Conservation (phyloP, 2,888 invertebrate species). For the Sarcophaga subvicina region DNA sequence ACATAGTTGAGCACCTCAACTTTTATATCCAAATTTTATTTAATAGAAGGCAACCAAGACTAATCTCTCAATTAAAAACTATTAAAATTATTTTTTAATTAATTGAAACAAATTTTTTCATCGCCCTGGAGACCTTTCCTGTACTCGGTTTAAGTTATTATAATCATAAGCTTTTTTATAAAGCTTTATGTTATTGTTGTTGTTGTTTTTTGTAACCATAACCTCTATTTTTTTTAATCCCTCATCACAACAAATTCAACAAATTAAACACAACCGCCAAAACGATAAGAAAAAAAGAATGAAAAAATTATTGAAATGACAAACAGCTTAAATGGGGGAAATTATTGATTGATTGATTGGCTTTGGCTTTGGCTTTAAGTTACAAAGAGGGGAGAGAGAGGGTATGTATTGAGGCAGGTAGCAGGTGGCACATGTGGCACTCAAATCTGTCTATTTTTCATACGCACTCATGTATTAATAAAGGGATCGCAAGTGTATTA, state of each 20-base stretch:
- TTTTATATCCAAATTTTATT: no score
- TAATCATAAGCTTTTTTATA: not conserved
- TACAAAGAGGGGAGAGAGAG: no score
- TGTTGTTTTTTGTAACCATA: not conserved
- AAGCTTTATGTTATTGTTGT: not conserved
- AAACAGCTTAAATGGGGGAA: not conserved
- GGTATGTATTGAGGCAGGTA: no score
- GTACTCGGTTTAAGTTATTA: not conserved
- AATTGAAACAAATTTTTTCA: not conserved
- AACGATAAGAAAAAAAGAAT: not conserved
- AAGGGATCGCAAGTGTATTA: no score
- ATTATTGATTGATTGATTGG: slow-evolving; percentile 3
- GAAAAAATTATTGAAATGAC: not conserved
- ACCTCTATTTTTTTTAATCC: not conserved
- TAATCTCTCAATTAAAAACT: no score
- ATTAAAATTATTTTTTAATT: not conserved
- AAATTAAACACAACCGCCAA: not conserved
- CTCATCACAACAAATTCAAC: not conserved
- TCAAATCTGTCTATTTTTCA: no score
- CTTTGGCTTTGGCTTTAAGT: no score
- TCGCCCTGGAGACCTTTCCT: not conserved
- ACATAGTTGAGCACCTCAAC: no score
- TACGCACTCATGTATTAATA: no score
- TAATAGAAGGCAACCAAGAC: no score
- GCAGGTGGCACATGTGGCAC: no score